Evolutionary conservation across 2,888 invertebrate genomes (phyloP).

Genomic region (Lacanobia oleracea): DNA sequence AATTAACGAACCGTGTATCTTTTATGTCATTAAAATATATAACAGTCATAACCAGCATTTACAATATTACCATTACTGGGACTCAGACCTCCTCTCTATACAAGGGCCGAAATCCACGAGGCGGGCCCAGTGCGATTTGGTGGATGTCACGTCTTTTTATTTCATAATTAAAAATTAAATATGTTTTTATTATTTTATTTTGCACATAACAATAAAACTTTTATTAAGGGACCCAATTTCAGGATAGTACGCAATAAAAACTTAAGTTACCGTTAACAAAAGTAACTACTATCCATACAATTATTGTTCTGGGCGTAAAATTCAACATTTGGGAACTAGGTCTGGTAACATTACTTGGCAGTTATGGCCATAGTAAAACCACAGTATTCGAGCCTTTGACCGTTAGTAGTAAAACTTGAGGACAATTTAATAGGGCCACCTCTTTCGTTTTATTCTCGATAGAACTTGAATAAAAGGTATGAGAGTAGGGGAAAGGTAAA

Average conservation of each 20-base stretch:
- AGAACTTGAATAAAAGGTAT: not conserved
- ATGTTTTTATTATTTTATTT: slow-evolving; percentile 16
- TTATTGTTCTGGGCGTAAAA: slow-evolving; percentile 36
- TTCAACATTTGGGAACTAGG: slow-evolving; percentile 39
- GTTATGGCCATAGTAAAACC: slow-evolving; percentile 44
- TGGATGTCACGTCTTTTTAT: not conserved
- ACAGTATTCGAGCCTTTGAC: slow-evolving; percentile 25
- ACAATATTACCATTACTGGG: not conserved
- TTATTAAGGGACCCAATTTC: slow-evolving; percentile 20
- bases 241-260: slow-evolving; percentile 38
- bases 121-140: not conserved
- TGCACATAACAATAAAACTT: slow-evolving; percentile 26
- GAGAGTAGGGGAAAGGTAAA: not conserved
- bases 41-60: not conserved
- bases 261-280: slow-evolving; percentile 39
- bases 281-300: slow-evolving; percentile 37
- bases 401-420: slow-evolving; percentile 21
- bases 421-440: slow-evolving; percentile 14
- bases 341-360: slow-evolving; percentile 24
- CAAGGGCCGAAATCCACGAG: not conserved
- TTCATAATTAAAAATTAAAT: slow-evolving; percentile 11
- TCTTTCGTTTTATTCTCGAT: not conserved
- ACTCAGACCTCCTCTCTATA: no score
- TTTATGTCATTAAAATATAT: not conserved
- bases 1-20: not conserved